A percentile compares a stretch with the other conserved stretches of the same genome.
Evolutionary conservation across 2,797 vertebrate species (phyloP).

Genomic region (Tadarida brasiliensis): DNA sequence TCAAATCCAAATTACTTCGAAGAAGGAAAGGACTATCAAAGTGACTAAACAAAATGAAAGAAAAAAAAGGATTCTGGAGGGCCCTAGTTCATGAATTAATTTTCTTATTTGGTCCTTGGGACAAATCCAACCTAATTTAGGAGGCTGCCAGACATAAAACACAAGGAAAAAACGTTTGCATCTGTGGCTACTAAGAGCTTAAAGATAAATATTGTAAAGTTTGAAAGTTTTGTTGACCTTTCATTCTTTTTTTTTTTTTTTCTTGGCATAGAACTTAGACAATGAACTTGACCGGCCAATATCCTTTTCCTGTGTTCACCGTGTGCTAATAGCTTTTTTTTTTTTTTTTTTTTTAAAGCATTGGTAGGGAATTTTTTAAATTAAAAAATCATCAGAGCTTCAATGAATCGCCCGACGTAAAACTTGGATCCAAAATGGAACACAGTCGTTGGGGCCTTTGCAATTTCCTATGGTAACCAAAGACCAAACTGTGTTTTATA

Average conservation of each 20-base stretch:
- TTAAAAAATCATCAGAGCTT: slow-evolving; percentile 79
- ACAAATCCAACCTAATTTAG: slow-evolving; percentile 77
- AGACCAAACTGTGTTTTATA: slow-evolving; percentile 75
- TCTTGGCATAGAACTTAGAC: slow-evolving; percentile 50
- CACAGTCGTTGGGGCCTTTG: slow-evolving; percentile 64
- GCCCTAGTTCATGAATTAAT: slow-evolving; percentile 76
- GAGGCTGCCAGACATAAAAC: slow-evolving; percentile 73
- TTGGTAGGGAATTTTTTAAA: slow-evolving; percentile 69
- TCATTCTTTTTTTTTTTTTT: background rate
- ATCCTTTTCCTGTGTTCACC: background rate
- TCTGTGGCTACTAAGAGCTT: slow-evolving; percentile 55
- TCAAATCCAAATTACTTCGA: slow-evolving; percentile 85
- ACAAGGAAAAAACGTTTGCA: slow-evolving; percentile 63
- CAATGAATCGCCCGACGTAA: slow-evolving; percentile 74
- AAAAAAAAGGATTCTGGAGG: slow-evolving; percentile 67
- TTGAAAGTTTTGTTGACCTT: slow-evolving; percentile 72
- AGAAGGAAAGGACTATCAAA: slow-evolving; percentile 82
- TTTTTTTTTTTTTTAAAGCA: background rate
- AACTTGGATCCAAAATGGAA: slow-evolving; percentile 73
- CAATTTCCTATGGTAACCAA: slow-evolving; percentile 83
- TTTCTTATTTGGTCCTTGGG: slow-evolving; percentile 77
- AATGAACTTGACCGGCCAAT: background rate
- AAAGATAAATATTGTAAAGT: slow-evolving; percentile 69
- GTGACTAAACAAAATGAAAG: slow-evolving; percentile 79
- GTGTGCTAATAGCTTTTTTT: slow-evolving; percentile 34